Base-by-base conservation (phyloP, 2,113 vertebrate genomes). In the Triplophysa tibetana region DNA sequence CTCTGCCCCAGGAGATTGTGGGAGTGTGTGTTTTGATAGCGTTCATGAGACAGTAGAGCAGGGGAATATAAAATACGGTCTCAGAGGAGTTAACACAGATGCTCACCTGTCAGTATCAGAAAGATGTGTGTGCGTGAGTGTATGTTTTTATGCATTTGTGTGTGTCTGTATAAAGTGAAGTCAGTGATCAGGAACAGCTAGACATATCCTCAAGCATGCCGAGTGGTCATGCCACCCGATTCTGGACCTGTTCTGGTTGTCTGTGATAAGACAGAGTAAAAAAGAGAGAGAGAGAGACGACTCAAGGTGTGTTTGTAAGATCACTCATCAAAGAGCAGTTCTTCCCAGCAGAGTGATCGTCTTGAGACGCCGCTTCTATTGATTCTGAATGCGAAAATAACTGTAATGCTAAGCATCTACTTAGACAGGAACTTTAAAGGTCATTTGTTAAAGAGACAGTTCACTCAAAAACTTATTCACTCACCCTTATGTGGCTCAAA, bases 1-100 rank as follows among this genome's bases (percentile, higher is more conserved):
- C 78, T 81, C 75, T 83, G 83, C 89, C 85, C 86, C 82, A 77
- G 89, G 89, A 87, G 91, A 88, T 87, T 88, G 83, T 89, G 82
- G 82, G 82, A 63, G 73, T 65, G 12, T 65, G 62, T 66, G 75
- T 54, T 65, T 64, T 38, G 75, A 62, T 75, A 60, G 21, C 23
- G 24, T 60, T 75, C 62, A 16, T 13, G 62, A 48, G 75, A 69
- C 43, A 73, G 72, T 33, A 69, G 61, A 75, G 54, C 43, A 24
- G 58, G 45, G 75, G 69, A 73, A 72, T 26, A 43, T 1, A 48
- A 69, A 21, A 72, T 19, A 63, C 58, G 4, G 68, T 67, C 78
- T 80, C 52, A 54, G 19, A 75, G 64, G 70, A 75, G 65, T 68
- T 81, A 75, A 83, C 77, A 80, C 70, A 79, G 76, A 70, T 69